Evolutionary conservation across 2,888 invertebrate genomes (phyloP).

Genomic region (Acleris emargana): DNA sequence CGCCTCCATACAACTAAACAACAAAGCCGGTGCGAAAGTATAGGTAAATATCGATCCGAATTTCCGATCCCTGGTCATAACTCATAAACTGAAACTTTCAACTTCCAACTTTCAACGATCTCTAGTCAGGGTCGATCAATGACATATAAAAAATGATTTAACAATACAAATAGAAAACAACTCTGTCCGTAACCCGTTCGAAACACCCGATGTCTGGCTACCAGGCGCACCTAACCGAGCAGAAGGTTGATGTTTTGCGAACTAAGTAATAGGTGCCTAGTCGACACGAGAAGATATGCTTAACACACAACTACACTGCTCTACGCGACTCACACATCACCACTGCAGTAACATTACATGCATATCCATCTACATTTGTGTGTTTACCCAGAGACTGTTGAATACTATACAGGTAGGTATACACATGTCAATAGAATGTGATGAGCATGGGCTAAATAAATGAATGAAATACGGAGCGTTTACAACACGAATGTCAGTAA

Average conservation of each 20-base stretch:
- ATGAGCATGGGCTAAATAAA: too few species aligned
- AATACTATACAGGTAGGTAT: background rate
- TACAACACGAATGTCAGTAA: too few species aligned
- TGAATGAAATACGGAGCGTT: too few species aligned
- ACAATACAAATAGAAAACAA: background rate
- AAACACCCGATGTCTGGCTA: conserved; percentile 49
- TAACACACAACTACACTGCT: conserved; percentile 12
- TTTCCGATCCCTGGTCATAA: too few species aligned
- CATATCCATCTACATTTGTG: conserved; percentile 8
- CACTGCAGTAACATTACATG: background rate
- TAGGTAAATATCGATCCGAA: too few species aligned
- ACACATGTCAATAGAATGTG: too few species aligned
- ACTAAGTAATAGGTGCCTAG: conserved; percentile 74
- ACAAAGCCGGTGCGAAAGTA: too few species aligned
- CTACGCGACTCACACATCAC: conserved; percentile 21
- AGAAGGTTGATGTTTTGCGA: conserved; percentile 56
- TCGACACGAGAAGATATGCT: conserved; percentile 66
- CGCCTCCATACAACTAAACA: too few species aligned
- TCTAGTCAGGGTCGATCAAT: too few species aligned
- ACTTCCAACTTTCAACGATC: too few species aligned
- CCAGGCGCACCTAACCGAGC: conserved; percentile 59
- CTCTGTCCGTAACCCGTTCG: conserved; percentile 58
- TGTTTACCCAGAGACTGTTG: conserved; percentile 35
- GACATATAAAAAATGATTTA: too few species aligned
- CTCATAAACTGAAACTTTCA: too few species aligned